Conservation (phyloP, 1,140 invertebrate genomes). For the Propsilocerus akamusi region DNA sequence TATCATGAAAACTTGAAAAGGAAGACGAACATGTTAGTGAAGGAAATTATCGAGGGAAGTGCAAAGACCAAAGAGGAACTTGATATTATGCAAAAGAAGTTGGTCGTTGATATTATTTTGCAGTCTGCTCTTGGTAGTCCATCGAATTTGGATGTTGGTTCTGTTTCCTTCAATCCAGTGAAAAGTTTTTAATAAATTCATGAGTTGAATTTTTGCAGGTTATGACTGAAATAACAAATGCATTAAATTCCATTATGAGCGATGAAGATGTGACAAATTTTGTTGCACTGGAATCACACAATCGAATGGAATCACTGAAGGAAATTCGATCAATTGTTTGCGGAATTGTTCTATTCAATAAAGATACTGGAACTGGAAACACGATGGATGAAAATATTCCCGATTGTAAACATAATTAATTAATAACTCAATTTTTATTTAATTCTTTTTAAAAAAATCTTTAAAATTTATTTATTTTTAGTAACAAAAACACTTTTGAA, state of each 20-base stretch:
- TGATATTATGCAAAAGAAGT: not conserved
- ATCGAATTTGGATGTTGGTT: not conserved
- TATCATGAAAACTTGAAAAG: not conserved
- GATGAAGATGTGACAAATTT: not conserved
- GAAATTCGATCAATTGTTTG: conserved; percentile 1
- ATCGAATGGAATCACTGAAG: not conserved
- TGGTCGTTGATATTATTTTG: conserved; percentile 3
- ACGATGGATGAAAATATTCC: conserved; percentile 1
- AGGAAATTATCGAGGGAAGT: not conserved
- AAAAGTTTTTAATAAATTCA: too few species aligned
- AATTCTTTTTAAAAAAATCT: not conserved
- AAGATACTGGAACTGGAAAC: conserved; percentile 1
- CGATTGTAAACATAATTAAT: not conserved
- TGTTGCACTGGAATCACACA: not conserved
- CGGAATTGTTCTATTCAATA: conserved; percentile 6
- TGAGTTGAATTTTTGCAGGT: conserved; percentile 4
- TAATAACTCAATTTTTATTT: too few species aligned
- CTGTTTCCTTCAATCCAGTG: too few species aligned
- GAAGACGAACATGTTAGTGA: not conserved
- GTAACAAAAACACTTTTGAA: not conserved
- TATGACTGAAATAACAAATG: not conserved
- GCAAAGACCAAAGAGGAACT: not conserved
- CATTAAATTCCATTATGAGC: not conserved
- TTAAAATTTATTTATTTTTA: not conserved
- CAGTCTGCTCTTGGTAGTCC: not conserved